A percentile compares a stretch with the other conserved stretches of the same genome.
These are phyloP conservation scores for Tetraneura akinire DNA, from an alignment of 1,140 invertebrate genomes.

Conservation along the genomic window DNA sequence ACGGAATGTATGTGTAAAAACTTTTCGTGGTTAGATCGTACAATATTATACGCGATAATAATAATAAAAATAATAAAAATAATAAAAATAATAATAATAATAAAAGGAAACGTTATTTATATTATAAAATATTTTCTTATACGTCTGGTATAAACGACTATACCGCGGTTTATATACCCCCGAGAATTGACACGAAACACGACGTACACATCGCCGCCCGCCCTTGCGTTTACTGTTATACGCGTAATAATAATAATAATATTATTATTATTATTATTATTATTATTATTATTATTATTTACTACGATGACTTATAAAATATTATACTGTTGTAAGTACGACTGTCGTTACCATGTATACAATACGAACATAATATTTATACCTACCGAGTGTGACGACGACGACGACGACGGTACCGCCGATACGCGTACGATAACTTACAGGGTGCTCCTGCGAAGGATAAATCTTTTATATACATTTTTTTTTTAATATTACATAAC, in stretches of 20 bases:
- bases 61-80: no score
- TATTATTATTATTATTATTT: no score
- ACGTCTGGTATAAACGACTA: background rate
- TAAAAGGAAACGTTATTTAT: constrained; percentile 30
- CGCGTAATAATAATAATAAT: no score
- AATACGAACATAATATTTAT: no score
- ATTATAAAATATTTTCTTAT: no score
- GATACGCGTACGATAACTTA: no score
- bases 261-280: background rate
- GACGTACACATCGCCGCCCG: constrained; percentile 14
- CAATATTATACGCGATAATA: background rate
- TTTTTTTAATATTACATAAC: no score
- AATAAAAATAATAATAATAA: no score
- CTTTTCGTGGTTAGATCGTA: background rate
- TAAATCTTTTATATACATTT: no score
- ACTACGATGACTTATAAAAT: background rate
- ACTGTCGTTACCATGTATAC: background rate
- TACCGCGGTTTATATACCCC: background rate
- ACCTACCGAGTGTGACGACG: background rate
- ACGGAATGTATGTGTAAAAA: constrained; percentile 48
- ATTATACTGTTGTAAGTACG: constrained; percentile 14
- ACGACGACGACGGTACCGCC: constrained; percentile 23
- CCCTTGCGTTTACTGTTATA: background rate
- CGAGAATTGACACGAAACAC: constrained; percentile 33
- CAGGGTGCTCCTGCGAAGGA: no score